These are phyloP conservation scores for Pteropus alecto DNA, from an alignment of 2,113 vertebrate genomes.

Conservation along the genomic window DNA sequence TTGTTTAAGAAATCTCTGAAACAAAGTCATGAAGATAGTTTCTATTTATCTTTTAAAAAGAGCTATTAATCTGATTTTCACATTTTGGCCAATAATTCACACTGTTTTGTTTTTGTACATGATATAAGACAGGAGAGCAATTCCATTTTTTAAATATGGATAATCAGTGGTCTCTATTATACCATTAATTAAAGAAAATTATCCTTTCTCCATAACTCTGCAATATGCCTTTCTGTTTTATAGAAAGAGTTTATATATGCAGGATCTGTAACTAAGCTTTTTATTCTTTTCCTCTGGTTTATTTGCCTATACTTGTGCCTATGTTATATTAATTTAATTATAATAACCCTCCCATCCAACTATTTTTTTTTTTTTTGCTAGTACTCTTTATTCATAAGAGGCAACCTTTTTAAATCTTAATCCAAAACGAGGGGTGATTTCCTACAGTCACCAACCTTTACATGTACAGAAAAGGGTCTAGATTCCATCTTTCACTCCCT, in stretches of 20 bases:
- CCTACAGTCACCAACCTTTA: background rate
- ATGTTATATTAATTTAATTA: background rate
- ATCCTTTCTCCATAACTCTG: background rate
- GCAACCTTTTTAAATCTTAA: background rate
- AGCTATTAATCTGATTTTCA: background rate
- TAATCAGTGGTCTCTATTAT: background rate
- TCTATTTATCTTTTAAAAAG: slow-evolving; percentile 21
- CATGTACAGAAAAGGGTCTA: background rate
- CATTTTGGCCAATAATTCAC: background rate
- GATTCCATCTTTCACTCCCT: background rate
- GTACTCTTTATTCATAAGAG: background rate
- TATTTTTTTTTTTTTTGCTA: background rate
- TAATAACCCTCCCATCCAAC: background rate
- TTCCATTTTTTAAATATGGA: background rate
- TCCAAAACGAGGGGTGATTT: background rate
- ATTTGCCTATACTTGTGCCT: background rate
- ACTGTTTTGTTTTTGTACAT: background rate
- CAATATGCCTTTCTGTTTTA: background rate
- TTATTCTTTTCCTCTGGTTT: background rate
- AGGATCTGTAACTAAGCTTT: background rate
- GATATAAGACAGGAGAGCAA: background rate
- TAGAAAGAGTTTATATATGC: background rate
- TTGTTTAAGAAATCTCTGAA: background rate
- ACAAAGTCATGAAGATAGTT: background rate
- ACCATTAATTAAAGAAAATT: background rate